A percentile compares a stretch with the other conserved stretches of the same genome.
Conservation (phyloP, 2,797 vertebrate species). For the Taeniopygia guttata region DNA sequence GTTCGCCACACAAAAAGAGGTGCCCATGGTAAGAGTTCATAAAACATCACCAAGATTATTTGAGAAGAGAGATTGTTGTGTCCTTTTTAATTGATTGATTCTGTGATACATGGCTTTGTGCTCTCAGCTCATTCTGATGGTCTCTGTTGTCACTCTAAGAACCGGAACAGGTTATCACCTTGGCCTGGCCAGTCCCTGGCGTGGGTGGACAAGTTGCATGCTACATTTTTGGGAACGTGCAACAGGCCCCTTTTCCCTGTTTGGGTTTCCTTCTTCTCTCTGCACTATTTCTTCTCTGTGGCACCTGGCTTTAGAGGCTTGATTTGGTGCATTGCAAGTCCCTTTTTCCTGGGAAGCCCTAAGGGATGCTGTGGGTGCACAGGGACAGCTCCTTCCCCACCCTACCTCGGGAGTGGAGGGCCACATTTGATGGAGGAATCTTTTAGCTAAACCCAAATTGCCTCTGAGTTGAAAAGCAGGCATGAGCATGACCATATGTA, state of each 20-base stretch:
- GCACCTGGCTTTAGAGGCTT: neutral
- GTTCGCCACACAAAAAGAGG: neutral
- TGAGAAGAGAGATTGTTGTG: neutral
- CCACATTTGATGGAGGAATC: neutral
- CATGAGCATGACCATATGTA: neutral
- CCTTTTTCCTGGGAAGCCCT: neutral
- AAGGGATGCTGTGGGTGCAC: neutral
- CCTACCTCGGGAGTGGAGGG: neutral
- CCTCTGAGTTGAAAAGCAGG: neutral
- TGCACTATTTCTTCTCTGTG: neutral
- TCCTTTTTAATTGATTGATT: neutral
- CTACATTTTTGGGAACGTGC: neutral
- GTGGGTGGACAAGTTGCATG: neutral
- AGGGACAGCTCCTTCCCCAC: neutral
- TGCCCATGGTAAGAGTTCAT: neutral
- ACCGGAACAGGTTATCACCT: too few species aligned
- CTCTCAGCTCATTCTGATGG: neutral
- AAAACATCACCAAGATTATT: neutral
- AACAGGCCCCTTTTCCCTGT: neutral
- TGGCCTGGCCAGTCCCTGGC: neutral
- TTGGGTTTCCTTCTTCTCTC: neutral
- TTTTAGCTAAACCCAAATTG: neutral
- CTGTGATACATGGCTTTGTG: neutral
- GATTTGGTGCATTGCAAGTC: neutral
- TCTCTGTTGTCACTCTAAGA: neutral